Base-by-base conservation (phyloP, 1,140 invertebrate species). In the Epicauta chinensis region DNA sequence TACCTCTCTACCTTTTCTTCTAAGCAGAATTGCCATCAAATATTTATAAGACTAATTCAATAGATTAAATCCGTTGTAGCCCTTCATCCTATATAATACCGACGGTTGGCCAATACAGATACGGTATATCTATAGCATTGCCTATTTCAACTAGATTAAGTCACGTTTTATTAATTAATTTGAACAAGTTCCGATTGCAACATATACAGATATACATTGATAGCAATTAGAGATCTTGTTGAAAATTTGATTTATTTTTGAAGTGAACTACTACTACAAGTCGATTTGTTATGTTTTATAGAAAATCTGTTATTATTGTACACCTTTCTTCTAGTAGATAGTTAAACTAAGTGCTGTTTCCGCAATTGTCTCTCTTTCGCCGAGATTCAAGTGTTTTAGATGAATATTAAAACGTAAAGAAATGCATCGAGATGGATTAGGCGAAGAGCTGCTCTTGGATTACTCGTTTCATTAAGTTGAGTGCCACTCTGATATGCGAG, bases 381-480 rank as follows among this genome's bases (percentile, higher is more conserved):
- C 40, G 53, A 61, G 57, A 56, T 61, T 61, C 59, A 60, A 56
- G 54, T 58, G 59, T 63, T 63, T 59, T 53, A 56, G 59, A 68
- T 68, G 64, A 66, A 68, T 68, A 68, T 68, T 66, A 68, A 68
- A 68, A 68, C 59, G 64, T 52, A 59, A 66, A 65, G 64, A 64
- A 65, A 68, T 63, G 65, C 64, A 67, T 67, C 60, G 61, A 61
- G 65, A 68, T 67, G 66, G 65, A 68, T 68, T 66, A 66, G 66
- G 63, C 63, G 53, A 55, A 57, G 66, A 61, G 64, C 62, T 62
- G 61, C 62, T 68, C 63, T 63, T 58, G 65, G 64, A 68, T 68
- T 67, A 68, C 66, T 63, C 66, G 66, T 68, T 68, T 68, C 66
- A 68, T 68, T 68, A 68, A 66, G 64, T 66, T 68, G 66, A 68